Evolutionary conservation across 2,113 vertebrate genomes (phyloP), one percentile per base, ranked within the genome.

Genomic region (Antigone vipio): DNA sequence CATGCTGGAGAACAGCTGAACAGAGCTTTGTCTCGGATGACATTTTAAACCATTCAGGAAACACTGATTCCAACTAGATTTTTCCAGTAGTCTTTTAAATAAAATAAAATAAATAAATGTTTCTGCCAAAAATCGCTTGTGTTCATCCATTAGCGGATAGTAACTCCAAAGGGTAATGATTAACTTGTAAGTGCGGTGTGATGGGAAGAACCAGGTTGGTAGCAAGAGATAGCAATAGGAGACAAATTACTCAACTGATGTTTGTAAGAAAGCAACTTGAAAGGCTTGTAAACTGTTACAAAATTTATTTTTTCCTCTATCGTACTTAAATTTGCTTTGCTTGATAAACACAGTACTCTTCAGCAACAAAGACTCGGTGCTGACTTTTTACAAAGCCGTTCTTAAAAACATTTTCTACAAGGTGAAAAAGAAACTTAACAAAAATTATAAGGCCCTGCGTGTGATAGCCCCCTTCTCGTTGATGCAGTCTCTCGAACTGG

Each of bases 11-110:
- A 95, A 44, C 7, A 87, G 56, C 80, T 79, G 74, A 94, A 60
- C 49, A 91, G 74, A 91, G 79, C 62, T 64, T 76, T 38, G 62
- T 73, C 66, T 95, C 32, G 1, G 58, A 35, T 85, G 91, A 89
- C 71, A 91, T 92, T 97, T 97, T 60, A 87, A 95, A 78, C 38
- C 44, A 34, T 47, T 71, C 52, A 38, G 76, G 64, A 95, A 92
- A 81, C 49, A 45, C 40, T 2, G 42, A 45, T 53, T 79, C 68
- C 64, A 81, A 64, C 40, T 8, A 87, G 40, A 72, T 58, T 69
- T 84, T 92, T 44, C 35, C 88, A 67, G 22, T 63, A 68, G 24
- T n/a, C 60, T 88, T 85, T 82, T n/a, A 76, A 66, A 92, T 56
- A 59, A 59, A 62, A 40, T 18, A 34, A 87, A 88, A 60, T 35